These are phyloP conservation scores for Myotis yumanensis DNA, from an alignment of 2,113 vertebrate genomes.

Conservation along the genomic window DNA sequence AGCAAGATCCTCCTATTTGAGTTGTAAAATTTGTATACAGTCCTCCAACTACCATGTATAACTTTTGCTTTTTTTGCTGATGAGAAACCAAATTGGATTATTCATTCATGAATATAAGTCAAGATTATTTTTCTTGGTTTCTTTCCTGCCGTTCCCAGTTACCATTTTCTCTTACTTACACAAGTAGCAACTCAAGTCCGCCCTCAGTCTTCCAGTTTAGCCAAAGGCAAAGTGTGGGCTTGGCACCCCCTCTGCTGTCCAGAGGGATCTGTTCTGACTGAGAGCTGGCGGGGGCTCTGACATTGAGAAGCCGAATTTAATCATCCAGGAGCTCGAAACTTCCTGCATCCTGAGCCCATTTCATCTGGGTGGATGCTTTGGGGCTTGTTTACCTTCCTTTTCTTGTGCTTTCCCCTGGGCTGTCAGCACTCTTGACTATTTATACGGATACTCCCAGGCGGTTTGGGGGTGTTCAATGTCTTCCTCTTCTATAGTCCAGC, in stretches of 20 bases:
- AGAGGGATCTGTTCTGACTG: neutral
- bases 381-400: neutral
- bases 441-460: neutral
- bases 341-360: neutral
- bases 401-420: neutral
- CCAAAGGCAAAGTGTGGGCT: neutral
- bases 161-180: neutral
- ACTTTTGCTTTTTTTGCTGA: neutral
- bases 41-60: neutral
- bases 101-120: neutral
- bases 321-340: neutral
- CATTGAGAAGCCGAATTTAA: neutral
- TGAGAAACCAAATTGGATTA: neutral
- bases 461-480: neutral
- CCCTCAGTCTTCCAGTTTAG: neutral
- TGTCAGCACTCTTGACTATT: neutral
- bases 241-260: neutral
- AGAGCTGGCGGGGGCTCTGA: neutral
- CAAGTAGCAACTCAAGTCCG: neutral
- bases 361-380: neutral
- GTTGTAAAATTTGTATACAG: neutral
- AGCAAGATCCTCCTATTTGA: neutral
- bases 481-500: neutral
- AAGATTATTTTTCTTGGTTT: conserved; percentile 2
- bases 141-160: neutral